These are phyloP conservation scores for Hypercompe scribonia DNA, from an alignment of 2,888 invertebrate species.

Conservation along the genomic window DNA sequence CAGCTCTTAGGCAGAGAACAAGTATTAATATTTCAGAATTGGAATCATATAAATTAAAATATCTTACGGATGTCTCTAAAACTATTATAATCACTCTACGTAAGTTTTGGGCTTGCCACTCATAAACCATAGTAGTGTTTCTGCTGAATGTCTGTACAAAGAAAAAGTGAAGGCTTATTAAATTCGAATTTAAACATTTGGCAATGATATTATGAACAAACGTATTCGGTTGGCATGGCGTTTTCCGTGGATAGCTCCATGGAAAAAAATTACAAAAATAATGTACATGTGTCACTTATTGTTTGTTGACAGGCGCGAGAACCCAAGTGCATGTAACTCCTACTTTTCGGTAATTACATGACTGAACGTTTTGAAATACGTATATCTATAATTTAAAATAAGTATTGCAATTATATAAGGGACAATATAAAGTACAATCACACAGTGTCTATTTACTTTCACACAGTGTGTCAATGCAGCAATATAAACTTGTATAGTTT, in stretches of 20 bases:
- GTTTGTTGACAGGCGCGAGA: neutral
- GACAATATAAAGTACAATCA: neutral
- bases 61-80: neutral
- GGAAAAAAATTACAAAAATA: conserved; percentile 54
- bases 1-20: neutral
- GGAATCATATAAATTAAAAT: neutral
- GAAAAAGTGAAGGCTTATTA: conserved; percentile 15
- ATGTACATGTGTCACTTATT: neutral
- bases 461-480: neutral
- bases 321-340: neutral
- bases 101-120: neutral
- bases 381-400: neutral
- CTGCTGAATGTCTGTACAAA: neutral
- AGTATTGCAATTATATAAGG: neutral
- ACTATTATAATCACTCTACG: neutral
- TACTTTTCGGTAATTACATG: neutral
- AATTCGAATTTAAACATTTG: conserved; percentile 48
- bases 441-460: neutral
- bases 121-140: neutral
- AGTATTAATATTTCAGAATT: no score
- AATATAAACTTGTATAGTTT: neutral
- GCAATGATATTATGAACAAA: conserved; percentile 55
- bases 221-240: conserved; percentile 43
- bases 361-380: neutral
- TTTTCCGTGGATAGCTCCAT: conserved; percentile 50